Conservation (phyloP, 2,113 vertebrate genomes). For the Numida meleagris region DNA sequence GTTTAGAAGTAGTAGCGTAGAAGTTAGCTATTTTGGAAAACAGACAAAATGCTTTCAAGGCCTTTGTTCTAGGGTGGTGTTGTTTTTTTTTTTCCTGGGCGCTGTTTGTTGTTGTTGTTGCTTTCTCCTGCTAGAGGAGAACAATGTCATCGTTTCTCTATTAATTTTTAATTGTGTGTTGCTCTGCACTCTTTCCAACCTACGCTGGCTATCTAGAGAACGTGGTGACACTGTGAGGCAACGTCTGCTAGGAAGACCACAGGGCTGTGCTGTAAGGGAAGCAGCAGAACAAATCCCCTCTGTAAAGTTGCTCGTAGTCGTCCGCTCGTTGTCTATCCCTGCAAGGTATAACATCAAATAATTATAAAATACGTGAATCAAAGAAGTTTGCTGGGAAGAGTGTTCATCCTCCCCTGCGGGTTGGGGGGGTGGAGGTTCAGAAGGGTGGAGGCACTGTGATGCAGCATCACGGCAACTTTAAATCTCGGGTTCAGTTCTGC, state of each 20-base stretch:
- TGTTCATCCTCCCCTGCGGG: rapidly evolving
- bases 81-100: background rate
- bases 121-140: background rate
- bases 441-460: background rate
- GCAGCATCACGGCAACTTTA: background rate
- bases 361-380: background rate
- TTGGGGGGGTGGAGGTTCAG: background rate
- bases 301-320: background rate
- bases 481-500: background rate
- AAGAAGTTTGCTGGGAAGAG: background rate
- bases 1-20: background rate
- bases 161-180: constrained; percentile 55
- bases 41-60: constrained; percentile 24
- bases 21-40: constrained; percentile 25
- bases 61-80: background rate
- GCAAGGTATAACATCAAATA: background rate
- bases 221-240: background rate
- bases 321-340: background rate
- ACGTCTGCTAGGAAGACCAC: background rate
- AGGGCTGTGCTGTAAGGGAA: background rate
- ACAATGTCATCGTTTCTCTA: constrained; percentile 27
- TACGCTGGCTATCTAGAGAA: constrained; percentile 19
- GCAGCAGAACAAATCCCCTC: background rate
- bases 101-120: no score
- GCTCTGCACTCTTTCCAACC: constrained; percentile 21